Conservation (phyloP, 30 jellyfish, hydroid and myxozoan genomes). For the Cassiopea andromeda region DNA sequence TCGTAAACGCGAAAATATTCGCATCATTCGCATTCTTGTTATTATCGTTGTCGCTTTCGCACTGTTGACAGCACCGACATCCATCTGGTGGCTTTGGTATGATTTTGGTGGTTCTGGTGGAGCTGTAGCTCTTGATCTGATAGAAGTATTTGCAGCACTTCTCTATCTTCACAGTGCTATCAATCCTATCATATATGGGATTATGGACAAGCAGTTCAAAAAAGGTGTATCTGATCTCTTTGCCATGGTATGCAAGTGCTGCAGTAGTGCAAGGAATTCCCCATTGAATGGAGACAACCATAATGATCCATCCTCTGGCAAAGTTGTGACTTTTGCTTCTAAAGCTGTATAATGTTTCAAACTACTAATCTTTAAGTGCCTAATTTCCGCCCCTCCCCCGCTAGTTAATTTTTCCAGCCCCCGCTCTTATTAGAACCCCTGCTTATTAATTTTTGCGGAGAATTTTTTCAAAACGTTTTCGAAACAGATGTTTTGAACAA, state of each 20-base stretch:
- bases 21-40: slow-evolving; percentile 64
- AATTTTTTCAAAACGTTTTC: no score
- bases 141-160: slow-evolving; percentile 84
- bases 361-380: no score
- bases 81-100: slow-evolving; percentile 91
- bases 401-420: no score
- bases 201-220: slow-evolving; percentile 72
- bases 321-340: slow-evolving; percentile 4
- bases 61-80: slow-evolving; percentile 75
- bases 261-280: not conserved
- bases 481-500: no score
- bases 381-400: no score
- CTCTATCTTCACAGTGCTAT: slow-evolving; percentile 77
- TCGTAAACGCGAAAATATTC: slow-evolving; percentile 66
- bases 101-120: slow-evolving; percentile 68
- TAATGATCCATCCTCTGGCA: not conserved
- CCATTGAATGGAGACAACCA: not conserved
- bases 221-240: slow-evolving; percentile 54
- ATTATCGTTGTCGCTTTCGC: slow-evolving; percentile 80
- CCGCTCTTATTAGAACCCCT: no score
- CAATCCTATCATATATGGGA: slow-evolving; percentile 77
- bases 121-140: slow-evolving; percentile 58
- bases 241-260: not conserved
- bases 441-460: no score
- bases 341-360: not conserved